A percentile compares a stretch with the other conserved stretches of the same genome.
These are phyloP conservation scores for Itoplectis maculator DNA, from an alignment of 2,888 invertebrate species.

Conservation along the genomic window DNA sequence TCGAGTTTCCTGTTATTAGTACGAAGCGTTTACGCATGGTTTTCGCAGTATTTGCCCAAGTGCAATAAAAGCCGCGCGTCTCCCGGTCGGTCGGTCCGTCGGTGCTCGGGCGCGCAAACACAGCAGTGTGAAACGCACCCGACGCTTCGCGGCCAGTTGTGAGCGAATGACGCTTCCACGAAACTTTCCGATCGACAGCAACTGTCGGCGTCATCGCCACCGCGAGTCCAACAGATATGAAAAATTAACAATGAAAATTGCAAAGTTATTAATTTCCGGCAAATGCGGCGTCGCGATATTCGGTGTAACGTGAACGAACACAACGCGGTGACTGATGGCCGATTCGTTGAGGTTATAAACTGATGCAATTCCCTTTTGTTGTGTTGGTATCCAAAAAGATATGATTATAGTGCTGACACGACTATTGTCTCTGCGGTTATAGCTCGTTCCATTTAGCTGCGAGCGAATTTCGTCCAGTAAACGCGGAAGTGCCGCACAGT, in stretches of 20 bases:
- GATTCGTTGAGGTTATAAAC: slow-evolving; percentile 67
- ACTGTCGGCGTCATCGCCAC: not conserved
- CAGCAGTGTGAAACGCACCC: slow-evolving; percentile 6
- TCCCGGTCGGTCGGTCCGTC: not conserved
- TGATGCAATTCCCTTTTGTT: slow-evolving; percentile 46
- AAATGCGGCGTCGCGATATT: slow-evolving; percentile 7
- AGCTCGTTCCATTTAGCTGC: not conserved
- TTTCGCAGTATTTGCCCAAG: not conserved
- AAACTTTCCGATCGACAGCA: slow-evolving; percentile 46
- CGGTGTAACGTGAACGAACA: slow-evolving; percentile 37
- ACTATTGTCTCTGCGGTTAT: not conserved
- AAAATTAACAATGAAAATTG: slow-evolving; percentile 35
- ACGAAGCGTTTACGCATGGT: not conserved
- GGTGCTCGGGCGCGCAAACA: not conserved
- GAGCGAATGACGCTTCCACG: slow-evolving; percentile 25
- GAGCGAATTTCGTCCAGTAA: not conserved
- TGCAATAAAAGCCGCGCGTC: not conserved
- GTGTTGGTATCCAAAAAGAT: not conserved
- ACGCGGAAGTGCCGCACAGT: not conserved
- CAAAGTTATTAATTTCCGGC: not conserved
- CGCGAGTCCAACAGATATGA: not conserved
- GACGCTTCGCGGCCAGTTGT: not conserved
- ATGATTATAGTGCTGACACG: not conserved
- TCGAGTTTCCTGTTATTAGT: not conserved
- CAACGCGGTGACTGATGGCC: slow-evolving; percentile 13